Base-by-base conservation (phyloP, 1,140 invertebrate genomes). In the Drosophila novamexicana region DNA sequence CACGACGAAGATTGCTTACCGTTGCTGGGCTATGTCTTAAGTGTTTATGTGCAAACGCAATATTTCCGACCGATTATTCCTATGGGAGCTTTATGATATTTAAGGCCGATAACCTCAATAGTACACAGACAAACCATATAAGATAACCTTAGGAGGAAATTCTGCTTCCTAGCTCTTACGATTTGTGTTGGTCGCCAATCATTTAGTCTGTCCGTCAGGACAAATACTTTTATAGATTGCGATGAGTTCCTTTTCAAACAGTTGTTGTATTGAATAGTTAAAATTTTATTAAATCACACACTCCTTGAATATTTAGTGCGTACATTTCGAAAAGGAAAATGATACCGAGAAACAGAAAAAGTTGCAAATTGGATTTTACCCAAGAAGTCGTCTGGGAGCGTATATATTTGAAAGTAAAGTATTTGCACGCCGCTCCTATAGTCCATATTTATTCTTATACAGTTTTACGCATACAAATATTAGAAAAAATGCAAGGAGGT, bases 401-500 rank as follows among this genome's bases (percentile, higher is more conserved):
- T 10, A 9, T 1, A 0, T 67, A 32, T 47, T 36, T 58, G 2
- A 49, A 47, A 54, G 64, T 66, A 49, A 49, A 2, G 6, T 37
- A 52, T 52, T 47, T 5, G n/a, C 50, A 37, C 6, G 14, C 29
- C 39, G 12, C 6, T 6, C 39, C 4, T 5, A 54, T 3, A 6
- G n/a, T 8, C 8, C 7, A 4, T 29, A 29, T 22, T 12, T 9
- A 18, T 10, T 39, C 16, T 56, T 8, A 37, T 12, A 12, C 7
- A 39, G 5, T 18, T 39, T 47, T 44, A 16, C 3, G 2, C 32
- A 14, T n/a, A 10, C 9, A 12, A 9, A 10, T 6, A 39, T 12
- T 12, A 73, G 70, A 47, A 49, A 68, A 54, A 22, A 6, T 73
- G 70, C 40, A 6, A 29, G 9, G 40, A 73, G n/a, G 22, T 61